Conservation (phyloP, 35 echinoderm and acorn worm genomes). For the Anneissia japonica region DNA sequence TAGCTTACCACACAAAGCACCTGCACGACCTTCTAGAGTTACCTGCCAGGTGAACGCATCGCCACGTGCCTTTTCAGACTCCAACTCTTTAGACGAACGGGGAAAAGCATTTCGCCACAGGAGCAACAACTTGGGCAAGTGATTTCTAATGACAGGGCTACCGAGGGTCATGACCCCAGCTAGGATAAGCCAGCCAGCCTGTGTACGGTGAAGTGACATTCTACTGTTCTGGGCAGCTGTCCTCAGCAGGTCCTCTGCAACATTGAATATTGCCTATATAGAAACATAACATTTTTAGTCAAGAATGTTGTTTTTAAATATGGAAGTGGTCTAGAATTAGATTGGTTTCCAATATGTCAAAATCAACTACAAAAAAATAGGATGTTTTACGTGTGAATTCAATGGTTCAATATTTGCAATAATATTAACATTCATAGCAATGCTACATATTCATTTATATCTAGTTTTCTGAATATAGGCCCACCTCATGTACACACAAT, state of each 20-base stretch:
- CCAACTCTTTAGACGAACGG: conserved; percentile 85
- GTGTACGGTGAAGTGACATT: conserved; percentile 90
- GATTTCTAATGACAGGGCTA: conserved; percentile 66
- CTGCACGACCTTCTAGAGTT: conserved; percentile 78
- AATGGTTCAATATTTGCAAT: too few species aligned
- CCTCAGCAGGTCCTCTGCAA: conserved; percentile 81
- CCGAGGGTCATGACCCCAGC: conserved; percentile 93
- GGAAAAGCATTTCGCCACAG: conserved; percentile 97
- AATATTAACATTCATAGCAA: too few species aligned
- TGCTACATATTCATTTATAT: too few species aligned
- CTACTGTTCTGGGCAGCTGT: conserved; percentile 96
- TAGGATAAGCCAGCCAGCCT: conserved; percentile 84
- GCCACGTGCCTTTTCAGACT: conserved; percentile 96
- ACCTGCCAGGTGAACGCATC: conserved; percentile 99
- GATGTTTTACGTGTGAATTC: too few species aligned
- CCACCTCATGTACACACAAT: too few species aligned
- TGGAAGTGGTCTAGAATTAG: too few species aligned
- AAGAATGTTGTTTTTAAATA: too few species aligned
- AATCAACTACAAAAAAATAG: too few species aligned
- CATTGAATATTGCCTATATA: conserved; percentile 70
- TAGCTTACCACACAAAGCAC: conserved; percentile 89
- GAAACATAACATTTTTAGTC: too few species aligned
- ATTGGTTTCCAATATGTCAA: too few species aligned
- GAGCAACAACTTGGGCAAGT: conserved; percentile 75
- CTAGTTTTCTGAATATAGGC: too few species aligned